phyloP scores from a whole-genome alignment of 2,797 vertebrate genomes.

The Spinibarbus caldwelli region DNA sequence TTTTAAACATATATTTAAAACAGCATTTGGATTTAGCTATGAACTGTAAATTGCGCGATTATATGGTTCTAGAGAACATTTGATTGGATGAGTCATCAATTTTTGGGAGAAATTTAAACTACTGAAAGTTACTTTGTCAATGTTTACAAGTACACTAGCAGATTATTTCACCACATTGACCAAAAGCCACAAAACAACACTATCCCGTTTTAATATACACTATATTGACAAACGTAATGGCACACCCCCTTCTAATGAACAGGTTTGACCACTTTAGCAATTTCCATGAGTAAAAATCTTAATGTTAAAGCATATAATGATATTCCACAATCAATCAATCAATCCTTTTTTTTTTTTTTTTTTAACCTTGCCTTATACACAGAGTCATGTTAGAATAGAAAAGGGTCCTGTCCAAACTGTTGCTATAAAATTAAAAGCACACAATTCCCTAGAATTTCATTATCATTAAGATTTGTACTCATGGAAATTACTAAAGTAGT shows the following conservation, averaged over 20 bases:
- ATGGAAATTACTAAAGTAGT: too few species aligned
- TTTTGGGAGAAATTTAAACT: neutral
- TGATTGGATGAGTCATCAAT: neutral
- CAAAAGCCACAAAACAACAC: neutral
- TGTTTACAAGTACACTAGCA: neutral
- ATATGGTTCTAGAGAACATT: neutral
- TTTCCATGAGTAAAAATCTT: neutral
- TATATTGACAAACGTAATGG: neutral
- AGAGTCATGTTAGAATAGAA: too few species aligned
- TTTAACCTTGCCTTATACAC: too few species aligned
- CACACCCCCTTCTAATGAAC: neutral
- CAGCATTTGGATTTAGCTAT: neutral
- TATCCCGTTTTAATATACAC: neutral
- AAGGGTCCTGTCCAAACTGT: neutral
- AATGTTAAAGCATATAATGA: neutral
- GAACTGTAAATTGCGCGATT: neutral
- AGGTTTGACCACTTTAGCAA: neutral
- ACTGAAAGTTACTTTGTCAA: neutral
- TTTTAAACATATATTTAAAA: neutral
- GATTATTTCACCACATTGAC: neutral
- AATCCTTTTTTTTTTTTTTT: too few species aligned
- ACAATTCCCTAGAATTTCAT: too few species aligned
- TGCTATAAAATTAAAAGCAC: too few species aligned
- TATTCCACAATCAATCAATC: neutral
- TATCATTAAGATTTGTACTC: too few species aligned